Base-by-base conservation (phyloP, 2,888 invertebrate species). In the Cyclophora albipunctata region DNA sequence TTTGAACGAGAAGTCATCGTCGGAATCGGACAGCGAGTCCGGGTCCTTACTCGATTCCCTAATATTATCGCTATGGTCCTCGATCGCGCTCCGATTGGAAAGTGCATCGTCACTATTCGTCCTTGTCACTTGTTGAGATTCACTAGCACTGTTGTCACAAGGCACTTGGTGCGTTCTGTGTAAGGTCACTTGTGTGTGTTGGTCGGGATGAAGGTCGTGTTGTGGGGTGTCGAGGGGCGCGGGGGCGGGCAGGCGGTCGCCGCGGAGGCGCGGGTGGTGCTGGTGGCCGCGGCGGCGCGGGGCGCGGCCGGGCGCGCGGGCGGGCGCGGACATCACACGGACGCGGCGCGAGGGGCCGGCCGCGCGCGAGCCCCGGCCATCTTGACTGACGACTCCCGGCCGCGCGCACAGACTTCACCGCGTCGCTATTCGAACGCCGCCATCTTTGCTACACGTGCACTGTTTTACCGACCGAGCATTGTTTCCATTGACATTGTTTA, bases 241-340 rank as follows among this genome's bases (percentile, higher is more conserved):
- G 69, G 90, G 88, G 69, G 90, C 89, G 72, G 91, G 90, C 52
- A 80, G 79, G 55, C 91, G 89, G 64, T 89, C 85, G 63, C 91
- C 91, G 72, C 91, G 81, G 73, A 92, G 91, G 58, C 93, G 91
- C 75, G 93, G 93, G 87, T 93, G 93, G 84, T 93, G 93, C 82
- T 93, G 93, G 81, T 93, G 93, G 63, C 93, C 93, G 81, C 93
- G 91, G 78, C 93, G 92, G 81, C 90, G 90, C 81, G 88, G 89
- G 87, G 82, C 89, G 89, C 87, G 90, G 86, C 87, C 90, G 84
- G 79, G 83, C 81, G 85, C 84, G 87, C 89, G 85, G 88, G 84
- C 83, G 81, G 89, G 80, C 82, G 83, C 83, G 82, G 91, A 91
- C 91, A 91, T 91, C 67, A 83, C 84, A 84, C 81, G 72, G 68